A percentile compares a stretch with the other conserved stretches of the same genome.
phyloP scores from a whole-genome alignment of 2,888 invertebrate species.

The Xanthia togata region DNA sequence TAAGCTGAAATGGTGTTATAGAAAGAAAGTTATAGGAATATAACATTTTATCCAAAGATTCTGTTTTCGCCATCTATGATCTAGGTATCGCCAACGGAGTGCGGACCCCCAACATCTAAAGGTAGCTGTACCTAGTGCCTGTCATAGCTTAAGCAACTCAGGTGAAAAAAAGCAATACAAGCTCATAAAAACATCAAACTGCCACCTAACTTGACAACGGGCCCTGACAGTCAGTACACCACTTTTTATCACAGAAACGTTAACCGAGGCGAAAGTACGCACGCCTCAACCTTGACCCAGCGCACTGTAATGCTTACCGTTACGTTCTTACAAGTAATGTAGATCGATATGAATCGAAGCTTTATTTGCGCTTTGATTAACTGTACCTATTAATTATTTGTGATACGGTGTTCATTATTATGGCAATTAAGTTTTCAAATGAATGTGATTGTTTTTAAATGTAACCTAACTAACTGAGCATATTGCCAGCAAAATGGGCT shows the following conservation, averaged over 20 bases:
- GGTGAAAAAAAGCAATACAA: too few species aligned
- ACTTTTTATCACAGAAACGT: conserved; percentile 46
- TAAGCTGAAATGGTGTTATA: too few species aligned
- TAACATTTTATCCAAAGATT: too few species aligned
- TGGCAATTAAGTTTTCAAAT: not conserved
- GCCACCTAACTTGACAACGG: conserved; percentile 25
- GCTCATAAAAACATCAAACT: conserved; percentile 3
- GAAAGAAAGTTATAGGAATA: too few species aligned
- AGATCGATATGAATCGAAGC: conserved; percentile 30
- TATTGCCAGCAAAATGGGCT: not conserved
- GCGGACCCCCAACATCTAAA: too few species aligned
- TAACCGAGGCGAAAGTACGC: conserved; percentile 51
- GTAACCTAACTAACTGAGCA: not conserved
- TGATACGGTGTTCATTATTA: conserved; percentile 13
- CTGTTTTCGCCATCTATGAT: too few species aligned
- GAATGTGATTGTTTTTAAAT: not conserved
- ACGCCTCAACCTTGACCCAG: conserved; percentile 55
- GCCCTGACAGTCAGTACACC: conserved; percentile 30
- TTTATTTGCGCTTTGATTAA: conserved; percentile 42
- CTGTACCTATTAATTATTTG: conserved; percentile 9
- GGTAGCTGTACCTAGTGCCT: too few species aligned
- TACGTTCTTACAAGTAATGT: conserved; percentile 39
- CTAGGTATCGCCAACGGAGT: too few species aligned
- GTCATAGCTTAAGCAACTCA: too few species aligned
- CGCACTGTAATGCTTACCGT: conserved; percentile 22